A percentile compares a stretch with the other conserved stretches of the same genome.
These are phyloP conservation scores for Ammodytes marinus DNA, from an alignment of 2,113 vertebrate species.

Conservation along the genomic window DNA sequence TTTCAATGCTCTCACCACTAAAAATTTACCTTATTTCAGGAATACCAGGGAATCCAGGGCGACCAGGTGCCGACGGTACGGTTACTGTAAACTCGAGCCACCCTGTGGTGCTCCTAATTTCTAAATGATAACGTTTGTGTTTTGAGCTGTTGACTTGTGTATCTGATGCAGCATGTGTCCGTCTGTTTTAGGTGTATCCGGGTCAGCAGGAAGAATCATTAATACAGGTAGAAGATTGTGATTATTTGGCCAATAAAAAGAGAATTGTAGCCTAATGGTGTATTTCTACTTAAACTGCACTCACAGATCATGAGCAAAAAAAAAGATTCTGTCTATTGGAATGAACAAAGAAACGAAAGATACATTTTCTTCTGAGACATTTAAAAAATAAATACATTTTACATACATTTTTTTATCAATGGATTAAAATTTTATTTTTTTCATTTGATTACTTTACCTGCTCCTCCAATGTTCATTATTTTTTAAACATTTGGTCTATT, in stretches of 20 bases:
- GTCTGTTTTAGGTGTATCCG: conserved; percentile 78
- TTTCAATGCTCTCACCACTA: neutral
- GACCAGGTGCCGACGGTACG: conserved; percentile 90
- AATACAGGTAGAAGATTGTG: conserved; percentile 85
- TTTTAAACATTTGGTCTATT: too few species aligned
- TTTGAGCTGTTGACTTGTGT: neutral
- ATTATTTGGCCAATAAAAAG: neutral
- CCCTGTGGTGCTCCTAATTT: neutral
- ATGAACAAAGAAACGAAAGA: too few species aligned
- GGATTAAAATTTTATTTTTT: too few species aligned
- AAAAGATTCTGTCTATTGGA: too few species aligned
- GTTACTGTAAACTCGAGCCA: neutral
- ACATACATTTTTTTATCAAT: too few species aligned
- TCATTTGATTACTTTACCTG: too few species aligned
- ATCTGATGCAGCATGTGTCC: conserved; percentile 16
- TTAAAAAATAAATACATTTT: too few species aligned
- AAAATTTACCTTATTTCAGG: conserved; percentile 78
- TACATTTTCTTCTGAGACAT: too few species aligned
- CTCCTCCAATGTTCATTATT: too few species aligned
- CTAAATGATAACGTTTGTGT: neutral
- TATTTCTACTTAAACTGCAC: too few species aligned
- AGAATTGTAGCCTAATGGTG: too few species aligned
- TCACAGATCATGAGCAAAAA: too few species aligned
- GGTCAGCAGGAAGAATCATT: conserved; percentile 88
- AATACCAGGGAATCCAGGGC: conserved; percentile 90